Evolutionary conservation across 2,888 invertebrate species (phyloP).

Genomic region (Dorcus parallelipipedus): DNA sequence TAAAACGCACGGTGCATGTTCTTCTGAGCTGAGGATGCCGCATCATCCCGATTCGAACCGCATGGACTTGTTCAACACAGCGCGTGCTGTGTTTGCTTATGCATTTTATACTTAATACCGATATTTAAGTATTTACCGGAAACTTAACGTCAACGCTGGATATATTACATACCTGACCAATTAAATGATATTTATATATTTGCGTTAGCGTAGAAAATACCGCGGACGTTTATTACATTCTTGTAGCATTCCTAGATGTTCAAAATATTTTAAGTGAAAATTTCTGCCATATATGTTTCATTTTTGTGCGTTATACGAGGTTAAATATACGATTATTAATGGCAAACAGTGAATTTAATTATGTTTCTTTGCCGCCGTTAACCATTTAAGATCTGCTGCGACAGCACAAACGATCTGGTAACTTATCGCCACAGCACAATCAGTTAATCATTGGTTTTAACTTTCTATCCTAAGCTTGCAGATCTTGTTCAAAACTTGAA

Average conservation of each 20-base stretch:
- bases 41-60: constrained; percentile 24
- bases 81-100: constrained; percentile 17
- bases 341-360: too few species aligned
- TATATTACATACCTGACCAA: constrained; percentile 4
- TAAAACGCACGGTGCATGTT: constrained; percentile 30
- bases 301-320: too few species aligned
- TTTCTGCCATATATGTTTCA: too few species aligned
- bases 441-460: too few species aligned
- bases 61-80: constrained; percentile 12
- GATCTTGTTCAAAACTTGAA: too few species aligned
- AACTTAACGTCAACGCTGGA: constrained; percentile 2
- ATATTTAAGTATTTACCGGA: constrained; percentile 13
- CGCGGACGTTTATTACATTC: neutral
- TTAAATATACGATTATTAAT: too few species aligned
- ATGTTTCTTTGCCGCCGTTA: too few species aligned
- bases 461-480: too few species aligned
- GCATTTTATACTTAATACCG: constrained; percentile 9
- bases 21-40: constrained; percentile 25
- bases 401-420: too few species aligned
- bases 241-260: neutral
- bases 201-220: neutral
- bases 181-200: constrained; percentile 4
- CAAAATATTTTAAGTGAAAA: too few species aligned
- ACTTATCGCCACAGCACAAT: too few species aligned
- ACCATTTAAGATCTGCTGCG: too few species aligned